Evolutionary conservation across 2,113 vertebrate species (phyloP).

Genomic region (Haemorhous mexicanus): DNA sequence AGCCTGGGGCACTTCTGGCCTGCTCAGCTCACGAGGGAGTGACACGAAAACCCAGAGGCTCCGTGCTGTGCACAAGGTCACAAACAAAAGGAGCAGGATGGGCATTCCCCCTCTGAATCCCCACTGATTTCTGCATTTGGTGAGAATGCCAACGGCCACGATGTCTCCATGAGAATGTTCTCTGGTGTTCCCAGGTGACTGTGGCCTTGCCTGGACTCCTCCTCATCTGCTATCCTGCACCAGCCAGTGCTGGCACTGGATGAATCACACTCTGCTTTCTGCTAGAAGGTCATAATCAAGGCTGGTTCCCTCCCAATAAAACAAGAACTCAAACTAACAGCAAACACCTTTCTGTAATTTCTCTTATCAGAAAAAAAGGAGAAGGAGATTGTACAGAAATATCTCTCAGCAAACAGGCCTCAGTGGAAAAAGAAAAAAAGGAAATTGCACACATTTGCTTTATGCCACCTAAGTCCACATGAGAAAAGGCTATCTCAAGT

Average conservation of each 20-base stretch:
- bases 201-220: neutral
- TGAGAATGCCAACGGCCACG: rapidly evolving
- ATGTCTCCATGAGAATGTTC: neutral
- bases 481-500: neutral
- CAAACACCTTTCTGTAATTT: neutral
- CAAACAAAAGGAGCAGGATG: neutral
- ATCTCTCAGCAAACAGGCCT: neutral
- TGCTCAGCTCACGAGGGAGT: neutral
- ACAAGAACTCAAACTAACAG: neutral
- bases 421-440: neutral
- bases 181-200: neutral
- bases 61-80: neutral
- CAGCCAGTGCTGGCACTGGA: neutral
- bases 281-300: neutral
- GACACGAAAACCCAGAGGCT: neutral
- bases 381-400: neutral
- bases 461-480: neutral
- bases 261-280: neutral
- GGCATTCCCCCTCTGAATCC: neutral
- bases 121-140: neutral
- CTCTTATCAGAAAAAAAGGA: neutral
- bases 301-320: neutral
- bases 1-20: neutral
- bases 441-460: neutral
- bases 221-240: neutral